A percentile compares a stretch with the other conserved stretches of the same genome.
phyloP scores from a whole-genome alignment of 2,113 vertebrate species.

The Hymenochirus boettgeri region DNA sequence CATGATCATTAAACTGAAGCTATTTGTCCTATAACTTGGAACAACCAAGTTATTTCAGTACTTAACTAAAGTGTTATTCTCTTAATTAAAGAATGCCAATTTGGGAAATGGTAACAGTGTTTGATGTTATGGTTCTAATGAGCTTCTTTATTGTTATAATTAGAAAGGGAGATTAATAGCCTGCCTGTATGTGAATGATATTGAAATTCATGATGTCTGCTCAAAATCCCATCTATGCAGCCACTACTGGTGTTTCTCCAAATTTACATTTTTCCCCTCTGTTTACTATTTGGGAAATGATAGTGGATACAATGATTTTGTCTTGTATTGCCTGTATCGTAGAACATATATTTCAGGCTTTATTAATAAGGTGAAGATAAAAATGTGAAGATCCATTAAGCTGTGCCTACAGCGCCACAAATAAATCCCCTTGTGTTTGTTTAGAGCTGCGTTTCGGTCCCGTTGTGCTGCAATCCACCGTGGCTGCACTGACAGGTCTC shows the following conservation, averaged over 20 bases:
- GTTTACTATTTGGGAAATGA: slow-evolving; percentile 21
- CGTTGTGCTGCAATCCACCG: too few relatives aligned
- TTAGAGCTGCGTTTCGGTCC: too few relatives aligned
- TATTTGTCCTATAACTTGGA: background rate
- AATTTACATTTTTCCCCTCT: slow-evolving; percentile 1
- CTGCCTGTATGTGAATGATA: slow-evolving; percentile 12
- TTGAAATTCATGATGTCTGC: background rate
- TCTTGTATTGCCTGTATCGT: background rate
- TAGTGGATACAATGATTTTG: slow-evolving; percentile 4
- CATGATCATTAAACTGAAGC: too few relatives aligned
- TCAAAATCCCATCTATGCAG: background rate
- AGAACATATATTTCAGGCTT: too few relatives aligned
- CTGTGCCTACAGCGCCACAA: too few relatives aligned
- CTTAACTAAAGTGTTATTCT: slow-evolving; percentile 28
- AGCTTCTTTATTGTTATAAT: slow-evolving; percentile 38
- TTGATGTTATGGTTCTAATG: slow-evolving; percentile 33
- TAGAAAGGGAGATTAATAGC: slow-evolving; percentile 26
- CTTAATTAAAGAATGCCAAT: slow-evolving; percentile 36
- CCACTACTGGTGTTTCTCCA: background rate
- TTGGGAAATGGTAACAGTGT: slow-evolving; percentile 30
- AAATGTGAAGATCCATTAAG: too few relatives aligned
- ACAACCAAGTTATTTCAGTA: slow-evolving; percentile 24
- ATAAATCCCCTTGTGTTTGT: too few relatives aligned
- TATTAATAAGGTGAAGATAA: too few relatives aligned
- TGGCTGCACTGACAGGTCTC: too few relatives aligned